These are phyloP conservation scores for Lepetodrilus schrolli DNA, from an alignment of 2,888 invertebrate genomes.

Conservation along the genomic window DNA sequence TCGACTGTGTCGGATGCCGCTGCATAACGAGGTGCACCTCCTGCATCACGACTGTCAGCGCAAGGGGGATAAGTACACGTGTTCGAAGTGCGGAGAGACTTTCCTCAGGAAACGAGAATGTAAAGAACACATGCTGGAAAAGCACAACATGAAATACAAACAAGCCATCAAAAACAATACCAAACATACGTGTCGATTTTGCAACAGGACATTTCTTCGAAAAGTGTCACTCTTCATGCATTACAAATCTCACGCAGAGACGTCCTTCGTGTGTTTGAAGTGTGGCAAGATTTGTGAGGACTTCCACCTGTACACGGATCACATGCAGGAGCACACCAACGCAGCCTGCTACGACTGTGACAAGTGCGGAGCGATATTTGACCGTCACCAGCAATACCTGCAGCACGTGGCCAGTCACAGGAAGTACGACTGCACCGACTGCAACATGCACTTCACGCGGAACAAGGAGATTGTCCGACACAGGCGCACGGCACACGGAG, in stretches of 20 bases:
- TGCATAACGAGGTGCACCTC: slow-evolving; percentile 29
- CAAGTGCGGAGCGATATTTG: slow-evolving; percentile 62
- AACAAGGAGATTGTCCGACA: slow-evolving; percentile 58
- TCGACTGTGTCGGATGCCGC: slow-evolving; percentile 30
- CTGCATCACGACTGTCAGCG: slow-evolving; percentile 31
- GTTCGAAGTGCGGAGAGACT: slow-evolving; percentile 6
- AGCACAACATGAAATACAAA: slow-evolving; percentile 6
- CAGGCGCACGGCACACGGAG: slow-evolving; percentile 51
- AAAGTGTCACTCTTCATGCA: slow-evolving; percentile 60
- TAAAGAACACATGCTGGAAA: slow-evolving; percentile 5
- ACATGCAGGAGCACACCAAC: slow-evolving; percentile 57
- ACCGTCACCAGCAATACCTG: slow-evolving; percentile 64
- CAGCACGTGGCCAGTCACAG: slow-evolving; percentile 59
- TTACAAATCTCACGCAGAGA: slow-evolving; percentile 58
- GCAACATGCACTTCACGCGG: slow-evolving; percentile 60
- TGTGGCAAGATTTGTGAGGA: slow-evolving; percentile 64
- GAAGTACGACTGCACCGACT: slow-evolving; percentile 31
- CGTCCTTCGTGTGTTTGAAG: slow-evolving; percentile 54
- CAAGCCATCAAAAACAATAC: slow-evolving; percentile 34
- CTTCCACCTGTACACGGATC: slow-evolving; percentile 48
- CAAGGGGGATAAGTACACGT: not conserved
- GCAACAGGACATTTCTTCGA: slow-evolving; percentile 60
- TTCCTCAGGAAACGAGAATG: not conserved
- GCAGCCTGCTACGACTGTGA: slow-evolving; percentile 58
- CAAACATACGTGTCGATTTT: slow-evolving; percentile 58